These are phyloP conservation scores for Macquaria australasica DNA, from an alignment of 2,113 vertebrate genomes.

Conservation along the genomic window DNA sequence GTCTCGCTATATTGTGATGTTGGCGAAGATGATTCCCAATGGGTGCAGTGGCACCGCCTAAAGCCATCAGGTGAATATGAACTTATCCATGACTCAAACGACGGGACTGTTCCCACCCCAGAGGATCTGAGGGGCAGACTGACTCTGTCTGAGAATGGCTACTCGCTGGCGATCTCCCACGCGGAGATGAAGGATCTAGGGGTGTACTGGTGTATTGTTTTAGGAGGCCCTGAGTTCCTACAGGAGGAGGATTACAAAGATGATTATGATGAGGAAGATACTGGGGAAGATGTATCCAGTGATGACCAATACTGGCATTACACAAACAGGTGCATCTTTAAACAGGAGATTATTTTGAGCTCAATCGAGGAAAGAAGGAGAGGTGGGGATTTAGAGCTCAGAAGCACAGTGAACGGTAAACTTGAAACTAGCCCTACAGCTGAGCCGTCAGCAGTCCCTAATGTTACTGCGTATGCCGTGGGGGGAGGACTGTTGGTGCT, in stretches of 20 bases:
- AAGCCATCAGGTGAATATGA: constrained; percentile 4
- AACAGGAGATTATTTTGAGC: constrained; percentile 62
- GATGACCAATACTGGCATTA: background rate
- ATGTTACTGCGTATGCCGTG: background rate
- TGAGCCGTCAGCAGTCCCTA: background rate
- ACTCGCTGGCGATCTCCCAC: constrained; percentile 53
- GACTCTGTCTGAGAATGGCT: constrained; percentile 26
- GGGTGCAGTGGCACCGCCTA: constrained; percentile 76
- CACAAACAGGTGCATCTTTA: constrained; percentile 63
- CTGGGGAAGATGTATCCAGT: background rate
- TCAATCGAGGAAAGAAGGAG: background rate
- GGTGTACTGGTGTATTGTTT: constrained; percentile 75
- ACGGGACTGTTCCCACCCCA: constrained; percentile 36
- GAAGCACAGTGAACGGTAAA: no score
- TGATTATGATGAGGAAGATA: background rate
- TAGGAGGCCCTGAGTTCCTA: background rate
- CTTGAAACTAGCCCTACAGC: fast-evolving
- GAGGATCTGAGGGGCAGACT: constrained; percentile 56
- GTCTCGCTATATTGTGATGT: constrained; percentile 56
- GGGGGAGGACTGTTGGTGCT: constrained; percentile 42
- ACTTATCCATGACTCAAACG: constrained; percentile 53
- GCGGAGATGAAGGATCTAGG: constrained; percentile 54
- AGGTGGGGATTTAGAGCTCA: no score
- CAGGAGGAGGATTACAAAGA: background rate
- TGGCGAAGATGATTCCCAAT: background rate